Conservation (phyloP, 64 coral and sea anemone species). For the Montipora sp. region DNA sequence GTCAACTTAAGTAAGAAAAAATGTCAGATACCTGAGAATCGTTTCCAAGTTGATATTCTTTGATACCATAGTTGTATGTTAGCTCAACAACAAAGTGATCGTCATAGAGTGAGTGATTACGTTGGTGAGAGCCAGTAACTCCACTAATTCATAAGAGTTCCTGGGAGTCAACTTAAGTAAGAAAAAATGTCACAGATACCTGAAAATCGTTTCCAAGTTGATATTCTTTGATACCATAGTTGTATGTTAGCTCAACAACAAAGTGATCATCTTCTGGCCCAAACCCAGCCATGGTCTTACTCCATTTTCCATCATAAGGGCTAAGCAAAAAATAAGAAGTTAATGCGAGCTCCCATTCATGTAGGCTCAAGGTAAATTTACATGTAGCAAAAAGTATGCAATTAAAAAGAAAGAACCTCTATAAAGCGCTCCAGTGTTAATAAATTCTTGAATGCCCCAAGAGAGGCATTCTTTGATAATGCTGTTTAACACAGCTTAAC, state of each 20-base stretch:
- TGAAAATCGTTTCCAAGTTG: conserved; percentile 95
- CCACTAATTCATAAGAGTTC: too few relatives aligned
- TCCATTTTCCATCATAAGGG: conserved; percentile 99
- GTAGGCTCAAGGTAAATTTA: too few relatives aligned
- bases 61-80: conserved; percentile 97
- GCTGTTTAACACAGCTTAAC: too few relatives aligned
- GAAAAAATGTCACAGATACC: conserved; percentile 15
- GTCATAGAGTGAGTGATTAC: background rate
- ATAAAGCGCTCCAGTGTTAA: too few relatives aligned
- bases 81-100: conserved; percentile 99
- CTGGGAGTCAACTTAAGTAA: too few relatives aligned
- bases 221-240: conserved; percentile 97
- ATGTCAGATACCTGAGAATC: conserved; percentile 82
- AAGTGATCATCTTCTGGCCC: conserved; percentile 95
- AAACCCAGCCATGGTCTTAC: conserved; percentile 96
- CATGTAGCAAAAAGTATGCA: too few relatives aligned
- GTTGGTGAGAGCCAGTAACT: too few relatives aligned
- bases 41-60: conserved; percentile 89
- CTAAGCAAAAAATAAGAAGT: conserved; percentile 5
- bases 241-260: conserved; percentile 98
- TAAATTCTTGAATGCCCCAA: too few relatives aligned
- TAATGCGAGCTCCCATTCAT: background rate
- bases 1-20: too few relatives aligned
- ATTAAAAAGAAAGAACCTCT: too few relatives aligned
- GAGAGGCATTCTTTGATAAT: too few relatives aligned